Conservation (phyloP, 2,888 invertebrate genomes). For the Drosophila buzzatii region DNA sequence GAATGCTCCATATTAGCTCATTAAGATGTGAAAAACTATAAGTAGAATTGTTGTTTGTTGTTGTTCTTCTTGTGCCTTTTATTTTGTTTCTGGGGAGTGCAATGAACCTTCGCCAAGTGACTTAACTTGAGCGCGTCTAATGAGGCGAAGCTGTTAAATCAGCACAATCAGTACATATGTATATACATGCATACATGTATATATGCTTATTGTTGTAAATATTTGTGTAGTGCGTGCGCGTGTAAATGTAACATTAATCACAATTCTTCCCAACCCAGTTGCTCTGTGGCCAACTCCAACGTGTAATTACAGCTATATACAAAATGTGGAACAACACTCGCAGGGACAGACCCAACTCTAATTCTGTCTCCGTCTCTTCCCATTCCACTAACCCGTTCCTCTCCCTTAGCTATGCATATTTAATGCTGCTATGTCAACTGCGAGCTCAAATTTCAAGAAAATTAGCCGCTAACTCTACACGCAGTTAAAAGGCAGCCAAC, state of each 20-base stretch:
- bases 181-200: not conserved
- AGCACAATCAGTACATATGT: not conserved
- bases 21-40: constrained; percentile 21
- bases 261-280: constrained; percentile 21
- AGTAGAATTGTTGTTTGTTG: constrained; percentile 6
- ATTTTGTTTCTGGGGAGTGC: constrained; percentile 35
- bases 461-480: constrained; percentile 34
- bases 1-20: constrained; percentile 20
- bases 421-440: constrained; percentile 16
- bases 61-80: not conserved
- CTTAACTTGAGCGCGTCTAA: constrained; percentile 19
- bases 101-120: constrained; percentile 51
- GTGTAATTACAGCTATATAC: constrained; percentile 49
- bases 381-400: not conserved
- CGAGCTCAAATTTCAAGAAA: constrained; percentile 33
- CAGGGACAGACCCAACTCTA: constrained; percentile 39
- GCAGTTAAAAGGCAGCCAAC: constrained; percentile 48
- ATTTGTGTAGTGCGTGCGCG: constrained; percentile 43
- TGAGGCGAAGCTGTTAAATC: constrained; percentile 26
- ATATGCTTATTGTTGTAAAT: not conserved
- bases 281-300: constrained; percentile 18
- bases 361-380: not conserved
- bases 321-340: constrained; percentile 49
- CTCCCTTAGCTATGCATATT: constrained; percentile 15
- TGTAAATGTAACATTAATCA: constrained; percentile 75